Evolutionary conservation across 2,113 vertebrate species (phyloP), one percentile per base, ranked within the genome.

Genomic region (Dromiciops gliroides): DNA sequence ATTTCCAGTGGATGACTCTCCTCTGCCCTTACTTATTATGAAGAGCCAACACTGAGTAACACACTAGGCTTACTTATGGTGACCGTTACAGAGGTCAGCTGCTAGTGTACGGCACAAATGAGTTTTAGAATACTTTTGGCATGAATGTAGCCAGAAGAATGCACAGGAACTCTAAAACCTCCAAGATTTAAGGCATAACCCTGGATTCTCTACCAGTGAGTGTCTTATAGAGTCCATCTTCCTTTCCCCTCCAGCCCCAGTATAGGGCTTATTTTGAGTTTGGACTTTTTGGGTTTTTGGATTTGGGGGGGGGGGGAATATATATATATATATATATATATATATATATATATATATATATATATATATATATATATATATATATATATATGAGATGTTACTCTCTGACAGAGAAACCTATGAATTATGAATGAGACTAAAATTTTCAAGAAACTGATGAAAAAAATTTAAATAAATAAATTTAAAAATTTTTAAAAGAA

Each of bases 1-100:
- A 19, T 22, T 31, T 50, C 94, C 53, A 31, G 91, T 95, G 92
- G 51, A 23, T 90, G 37, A 83, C 67, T 60, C 56, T 60, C 56
- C 56, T 60, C 31, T 60, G 26, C 56, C 56, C 56, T 16, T 91
- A 93, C 56, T 16, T 91, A 93, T 95, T 93, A 50, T 44, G 48
- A 52, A 89, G 51, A 24, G 52, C 52, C 92, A 52, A 1, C 8
- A 56, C 0, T 8, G 53, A 90, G 56, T 67, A 60, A 52, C 89
- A 93, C 93, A 92, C 92, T 93, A 37, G 44, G 50, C 83, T 95
- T 97, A 83, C 92, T 96, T 90, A 16, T 89, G 23, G 3, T 44
- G 28, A 90, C 83, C 50, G 22, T 90, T 95, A 90, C 90, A 96
- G 93, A 89, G 8, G 1, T 88, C 95, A 98, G 97, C 97, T 96